Evolutionary conservation across 2,888 invertebrate species (phyloP).

Genomic region (Tenthredo scrophulariae): DNA sequence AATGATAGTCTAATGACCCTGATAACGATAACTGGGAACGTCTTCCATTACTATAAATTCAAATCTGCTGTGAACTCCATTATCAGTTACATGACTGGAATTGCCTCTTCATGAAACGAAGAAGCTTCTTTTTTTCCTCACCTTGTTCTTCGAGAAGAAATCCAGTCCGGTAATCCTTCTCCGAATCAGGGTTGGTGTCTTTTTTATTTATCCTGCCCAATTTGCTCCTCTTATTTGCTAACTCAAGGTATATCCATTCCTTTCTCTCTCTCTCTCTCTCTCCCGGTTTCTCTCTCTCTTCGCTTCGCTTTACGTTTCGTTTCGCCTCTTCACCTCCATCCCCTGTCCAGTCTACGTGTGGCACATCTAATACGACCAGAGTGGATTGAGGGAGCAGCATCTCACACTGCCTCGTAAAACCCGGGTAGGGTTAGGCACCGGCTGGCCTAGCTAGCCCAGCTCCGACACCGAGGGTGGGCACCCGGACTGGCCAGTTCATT

Average conservation of each 20-base stretch:
- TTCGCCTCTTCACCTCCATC: background rate
- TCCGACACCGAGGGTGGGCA: slow-evolving; percentile 14
- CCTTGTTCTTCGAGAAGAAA: background rate
- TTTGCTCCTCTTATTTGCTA: slow-evolving; percentile 32
- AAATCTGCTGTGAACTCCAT: slow-evolving; percentile 4
- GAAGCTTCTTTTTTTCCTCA: background rate
- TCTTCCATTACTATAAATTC: background rate
- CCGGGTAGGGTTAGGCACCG: slow-evolving; percentile 41
- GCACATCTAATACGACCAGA: slow-evolving; percentile 50
- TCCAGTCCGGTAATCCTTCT: background rate
- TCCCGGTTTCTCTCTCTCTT: background rate
- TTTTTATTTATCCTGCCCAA: slow-evolving; percentile 27
- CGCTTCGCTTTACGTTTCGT: slow-evolving; percentile 26
- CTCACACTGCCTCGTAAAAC: slow-evolving; percentile 47
- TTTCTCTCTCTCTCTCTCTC: background rate
- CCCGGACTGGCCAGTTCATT: slow-evolving; percentile 47
- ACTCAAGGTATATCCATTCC: slow-evolving; percentile 3
- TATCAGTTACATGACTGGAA: background rate
- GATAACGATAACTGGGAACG: slow-evolving; percentile 17
- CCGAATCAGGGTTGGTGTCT: background rate
- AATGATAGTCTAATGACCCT: background rate
- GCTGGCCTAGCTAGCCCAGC: slow-evolving; percentile 13
- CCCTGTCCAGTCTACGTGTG: slow-evolving; percentile 18
- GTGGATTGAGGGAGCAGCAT: slow-evolving; percentile 51
- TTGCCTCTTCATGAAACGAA: background rate